These are phyloP conservation scores for Zaprionus ornatus DNA, from an alignment of 1,140 invertebrate genomes.

Conservation along the genomic window DNA sequence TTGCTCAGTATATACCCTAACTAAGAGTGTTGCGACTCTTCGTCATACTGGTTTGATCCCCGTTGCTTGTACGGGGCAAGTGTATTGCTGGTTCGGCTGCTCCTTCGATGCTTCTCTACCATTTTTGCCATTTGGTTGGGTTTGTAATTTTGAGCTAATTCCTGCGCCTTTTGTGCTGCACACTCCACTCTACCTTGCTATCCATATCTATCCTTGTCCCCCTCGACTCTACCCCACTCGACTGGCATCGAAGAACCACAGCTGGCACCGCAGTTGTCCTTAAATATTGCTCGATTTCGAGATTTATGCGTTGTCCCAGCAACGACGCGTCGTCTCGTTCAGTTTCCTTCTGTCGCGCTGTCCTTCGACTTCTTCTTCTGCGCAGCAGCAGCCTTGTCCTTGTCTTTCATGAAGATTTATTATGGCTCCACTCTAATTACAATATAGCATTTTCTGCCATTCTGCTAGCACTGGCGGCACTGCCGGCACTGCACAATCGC, in stretches of 20 bases:
- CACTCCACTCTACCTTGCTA: constrained; percentile 11
- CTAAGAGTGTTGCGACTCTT: neutral
- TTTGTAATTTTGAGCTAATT: constrained; percentile 79
- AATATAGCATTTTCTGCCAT: constrained; percentile 54
- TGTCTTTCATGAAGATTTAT: constrained; percentile 70
- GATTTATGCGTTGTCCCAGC: constrained; percentile 49
- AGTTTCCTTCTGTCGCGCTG: neutral
- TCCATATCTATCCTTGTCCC: neutral
- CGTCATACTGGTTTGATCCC: too few relatives aligned
- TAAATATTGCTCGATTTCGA: constrained; percentile 44
- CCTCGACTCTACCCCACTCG: neutral
- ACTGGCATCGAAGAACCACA: neutral
- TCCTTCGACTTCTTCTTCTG: neutral
- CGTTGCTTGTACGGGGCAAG: neutral
- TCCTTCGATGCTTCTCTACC: neutral
- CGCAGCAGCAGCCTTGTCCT: constrained; percentile 11
- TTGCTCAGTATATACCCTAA: neutral
- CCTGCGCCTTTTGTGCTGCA: constrained; percentile 43
- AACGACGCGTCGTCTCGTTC: neutral
- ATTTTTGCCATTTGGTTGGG: constrained; percentile 56
- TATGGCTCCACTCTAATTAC: constrained; percentile 69
- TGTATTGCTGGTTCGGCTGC: neutral
- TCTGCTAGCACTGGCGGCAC: neutral
- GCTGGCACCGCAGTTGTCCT: constrained; percentile 23
- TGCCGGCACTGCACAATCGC: constrained; percentile 31